phyloP scores from a whole-genome alignment of 2,113 vertebrate genomes.

The Varanus komodoensis region DNA sequence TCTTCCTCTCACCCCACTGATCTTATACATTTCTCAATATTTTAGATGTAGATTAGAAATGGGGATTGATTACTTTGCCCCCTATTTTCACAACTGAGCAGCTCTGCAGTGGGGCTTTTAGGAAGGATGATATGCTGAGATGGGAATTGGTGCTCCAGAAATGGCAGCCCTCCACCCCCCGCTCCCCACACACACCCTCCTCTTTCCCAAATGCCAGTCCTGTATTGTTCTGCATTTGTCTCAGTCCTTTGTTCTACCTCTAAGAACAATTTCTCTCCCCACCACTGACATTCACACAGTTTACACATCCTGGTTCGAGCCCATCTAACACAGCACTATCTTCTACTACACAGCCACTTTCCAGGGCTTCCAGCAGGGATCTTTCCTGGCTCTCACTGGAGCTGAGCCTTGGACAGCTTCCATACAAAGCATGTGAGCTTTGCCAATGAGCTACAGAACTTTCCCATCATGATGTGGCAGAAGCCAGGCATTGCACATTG shows the following conservation, averaged over 20 bases:
- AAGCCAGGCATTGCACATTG: neutral
- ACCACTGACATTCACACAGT: conserved; percentile 15
- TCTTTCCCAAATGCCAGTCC: neutral
- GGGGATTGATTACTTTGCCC: conserved; percentile 48
- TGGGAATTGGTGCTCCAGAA: neutral
- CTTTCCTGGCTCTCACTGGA: neutral
- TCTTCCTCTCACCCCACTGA: neutral
- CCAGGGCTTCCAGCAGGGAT: neutral
- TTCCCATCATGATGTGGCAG: neutral
- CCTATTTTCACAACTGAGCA: neutral
- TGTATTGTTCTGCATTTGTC: too few relatives aligned
- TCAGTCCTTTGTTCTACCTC: neutral
- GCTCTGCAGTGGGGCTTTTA: neutral
- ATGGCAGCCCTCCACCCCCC: neutral
- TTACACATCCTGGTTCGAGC: neutral
- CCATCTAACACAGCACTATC: neutral
- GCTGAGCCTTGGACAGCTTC: neutral
- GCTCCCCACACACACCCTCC: neutral
- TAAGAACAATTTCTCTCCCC: conserved; percentile 7
- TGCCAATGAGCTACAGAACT: neutral
- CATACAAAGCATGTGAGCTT: neutral
- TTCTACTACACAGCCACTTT: neutral
- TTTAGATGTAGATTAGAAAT: conserved; percentile 46
- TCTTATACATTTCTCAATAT: conserved; percentile 37
- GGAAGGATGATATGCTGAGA: neutral